Base-by-base conservation (phyloP, 2,888 invertebrate genomes). In the Allophyes oxyacanthae region DNA sequence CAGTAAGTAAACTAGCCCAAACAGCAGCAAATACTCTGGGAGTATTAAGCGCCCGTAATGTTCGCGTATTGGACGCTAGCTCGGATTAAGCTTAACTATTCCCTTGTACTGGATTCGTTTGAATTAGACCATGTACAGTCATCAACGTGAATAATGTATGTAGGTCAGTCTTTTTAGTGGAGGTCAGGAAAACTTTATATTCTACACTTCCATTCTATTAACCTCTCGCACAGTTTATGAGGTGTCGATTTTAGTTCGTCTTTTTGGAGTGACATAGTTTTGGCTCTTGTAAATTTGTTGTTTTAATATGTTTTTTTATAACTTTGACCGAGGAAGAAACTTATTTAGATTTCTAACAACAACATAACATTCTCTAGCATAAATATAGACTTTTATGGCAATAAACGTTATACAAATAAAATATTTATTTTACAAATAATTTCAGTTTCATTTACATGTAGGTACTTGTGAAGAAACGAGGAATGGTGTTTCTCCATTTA, bases 1-100 rank as follows among this genome's bases (percentile, higher is more conserved):
- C 73, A 75, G 56, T 61, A 53, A 74, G 73, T 70, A 66, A 73
- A 78, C 72, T 68, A 61, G 70, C 61, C 72, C 68, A 63, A 77
- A 65, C 55, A 68, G 45, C 36, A 55, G 56, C 57, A 67, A 71
- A 76, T 75, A 75, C 72, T 75, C 70, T 36, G 36, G 60, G 69
- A 59, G 75, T 58, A 77, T 73, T 73, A 77, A 67, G 53, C 64
- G 40, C 41, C 49, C 43, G 54, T 71, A 65, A 64, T 64, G 61
- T 64, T 52, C 43, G 44, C 43, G 65, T 68, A 75, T 68, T 56
- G 65, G 64, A 71, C 57, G 46, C 20, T 37, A 50, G 48, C 50
- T 51, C 40, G 44, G 49, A 41, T 68, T 65, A 64, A 58, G 56
- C 55, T 54, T 33, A 55, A 60, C 53, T 52, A 49, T 58, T 61